phyloP scores from a whole-genome alignment of 1,140 invertebrate species.

The Scaptomyza montana region DNA sequence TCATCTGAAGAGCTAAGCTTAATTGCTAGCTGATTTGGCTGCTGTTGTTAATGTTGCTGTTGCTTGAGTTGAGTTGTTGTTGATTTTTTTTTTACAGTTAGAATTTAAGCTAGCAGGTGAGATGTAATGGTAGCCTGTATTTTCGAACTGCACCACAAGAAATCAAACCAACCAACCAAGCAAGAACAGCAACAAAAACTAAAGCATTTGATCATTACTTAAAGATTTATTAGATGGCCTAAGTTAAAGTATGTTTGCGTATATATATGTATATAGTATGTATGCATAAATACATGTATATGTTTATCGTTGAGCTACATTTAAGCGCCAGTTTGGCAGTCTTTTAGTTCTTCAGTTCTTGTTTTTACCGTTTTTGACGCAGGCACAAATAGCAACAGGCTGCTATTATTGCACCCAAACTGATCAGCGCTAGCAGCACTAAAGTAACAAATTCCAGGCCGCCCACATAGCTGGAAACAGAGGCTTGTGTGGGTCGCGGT shows the following conservation, averaged over 20 bases:
- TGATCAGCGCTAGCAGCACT: conserved; percentile 90
- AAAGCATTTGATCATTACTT: conserved; percentile 49
- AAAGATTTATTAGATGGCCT: conserved; percentile 66
- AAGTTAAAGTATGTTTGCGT: conserved; percentile 32
- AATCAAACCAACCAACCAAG: conserved; percentile 40
- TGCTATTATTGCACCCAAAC: conserved; percentile 90
- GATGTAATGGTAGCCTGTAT: conserved; percentile 53
- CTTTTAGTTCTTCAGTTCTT: conserved; percentile 12
- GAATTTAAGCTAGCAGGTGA: conserved; percentile 65
- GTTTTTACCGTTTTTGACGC: conserved; percentile 86
- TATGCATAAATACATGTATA: conserved; percentile 14
- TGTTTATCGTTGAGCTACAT: conserved; percentile 35
- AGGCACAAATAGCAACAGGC: conserved; percentile 91
- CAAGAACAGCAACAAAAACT: conserved; percentile 42
- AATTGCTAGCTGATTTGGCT: conserved; percentile 49
- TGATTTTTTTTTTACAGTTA: conserved; percentile 70
- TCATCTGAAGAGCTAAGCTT: conserved; percentile 30
- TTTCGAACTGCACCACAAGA: conserved; percentile 17
- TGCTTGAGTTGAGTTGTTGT: conserved; percentile 34
- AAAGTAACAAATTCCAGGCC: conserved; percentile 91
- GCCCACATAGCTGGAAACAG: conserved; percentile 84
- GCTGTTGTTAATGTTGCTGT: conserved; percentile 35
- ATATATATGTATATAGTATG: conserved; percentile 31
- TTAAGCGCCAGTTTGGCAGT: conserved; percentile 28
- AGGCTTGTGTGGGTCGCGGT: conserved; percentile 57